Conservation (phyloP, 1,140 invertebrate genomes). For the Drosophila asahinai region DNA sequence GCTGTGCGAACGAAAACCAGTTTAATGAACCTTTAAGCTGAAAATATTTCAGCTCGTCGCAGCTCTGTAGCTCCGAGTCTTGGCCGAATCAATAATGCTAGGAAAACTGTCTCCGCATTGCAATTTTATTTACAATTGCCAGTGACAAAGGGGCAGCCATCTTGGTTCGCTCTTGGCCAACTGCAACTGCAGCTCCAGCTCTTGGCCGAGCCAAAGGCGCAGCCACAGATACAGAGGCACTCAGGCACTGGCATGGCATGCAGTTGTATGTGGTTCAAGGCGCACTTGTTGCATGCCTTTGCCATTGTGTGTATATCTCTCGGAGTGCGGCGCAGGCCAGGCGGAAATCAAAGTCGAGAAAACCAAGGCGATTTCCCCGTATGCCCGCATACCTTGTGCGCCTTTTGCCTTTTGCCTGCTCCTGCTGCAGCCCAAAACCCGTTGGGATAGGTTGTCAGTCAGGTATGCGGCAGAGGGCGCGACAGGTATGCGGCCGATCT, state of each 20-base stretch:
- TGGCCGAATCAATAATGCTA: slow-evolving; percentile 45
- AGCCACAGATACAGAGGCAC: slow-evolving; percentile 37
- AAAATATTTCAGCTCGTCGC: slow-evolving; percentile 65
- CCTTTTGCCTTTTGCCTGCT: slow-evolving; percentile 16
- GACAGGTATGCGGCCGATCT: slow-evolving; percentile 59
- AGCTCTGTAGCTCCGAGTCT: slow-evolving; percentile 27
- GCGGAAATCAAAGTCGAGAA: slow-evolving; percentile 60
- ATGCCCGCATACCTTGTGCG: slow-evolving; percentile 12
- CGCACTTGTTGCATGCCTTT: slow-evolving; percentile 71
- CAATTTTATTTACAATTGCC: slow-evolving; percentile 45
- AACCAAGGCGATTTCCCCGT: slow-evolving; percentile 31
- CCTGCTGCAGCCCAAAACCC: slow-evolving; percentile 64
- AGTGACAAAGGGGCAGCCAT: slow-evolving; percentile 61
- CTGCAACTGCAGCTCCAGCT: slow-evolving; percentile 27
- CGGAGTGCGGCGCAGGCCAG: slow-evolving; percentile 16
- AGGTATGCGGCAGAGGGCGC: slow-evolving; percentile 40
- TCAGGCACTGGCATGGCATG: slow-evolving; percentile 1
- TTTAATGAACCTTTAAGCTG: slow-evolving; percentile 84
- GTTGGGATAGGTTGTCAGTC: slow-evolving; percentile 78
- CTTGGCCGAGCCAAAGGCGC: slow-evolving; percentile 63
- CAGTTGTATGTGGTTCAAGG: slow-evolving; percentile 62
- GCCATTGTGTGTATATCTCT: slow-evolving; percentile 32
- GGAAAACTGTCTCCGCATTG: slow-evolving; percentile 49
- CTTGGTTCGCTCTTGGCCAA: slow-evolving; percentile 60
- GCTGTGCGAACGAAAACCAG: slow-evolving; percentile 71